These are phyloP conservation scores for Ophonus ardosiacus DNA, from an alignment of 2,888 invertebrate genomes.

Conservation along the genomic window DNA sequence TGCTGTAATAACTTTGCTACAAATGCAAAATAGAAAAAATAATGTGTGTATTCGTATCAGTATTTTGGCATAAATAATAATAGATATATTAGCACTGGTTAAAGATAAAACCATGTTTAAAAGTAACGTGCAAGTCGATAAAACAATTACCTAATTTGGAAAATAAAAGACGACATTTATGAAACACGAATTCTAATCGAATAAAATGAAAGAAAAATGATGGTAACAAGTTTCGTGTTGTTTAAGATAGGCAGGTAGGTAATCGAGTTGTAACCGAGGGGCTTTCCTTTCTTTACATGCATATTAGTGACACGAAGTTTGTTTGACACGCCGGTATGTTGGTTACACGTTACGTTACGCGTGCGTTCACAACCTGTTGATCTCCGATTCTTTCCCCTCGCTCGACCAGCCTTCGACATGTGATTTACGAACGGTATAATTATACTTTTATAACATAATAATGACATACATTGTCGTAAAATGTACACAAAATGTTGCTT, in stretches of 20 bases:
- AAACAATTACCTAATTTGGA: background rate
- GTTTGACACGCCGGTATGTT: background rate
- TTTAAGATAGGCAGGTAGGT: slow-evolving; percentile 34
- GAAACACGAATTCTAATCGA: background rate
- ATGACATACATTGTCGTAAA: no score
- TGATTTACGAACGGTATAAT: slow-evolving; percentile 14
- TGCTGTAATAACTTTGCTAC: no score
- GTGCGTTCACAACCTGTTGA: slow-evolving; percentile 43
- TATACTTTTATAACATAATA: background rate
- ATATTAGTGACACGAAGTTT: slow-evolving; percentile 47
- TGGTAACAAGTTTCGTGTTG: slow-evolving; percentile 35
- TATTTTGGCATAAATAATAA: no score
- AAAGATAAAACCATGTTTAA: background rate
- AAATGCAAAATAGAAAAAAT: no score
- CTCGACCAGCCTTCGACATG: slow-evolving; percentile 1
- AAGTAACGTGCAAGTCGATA: background rate
- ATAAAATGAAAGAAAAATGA: slow-evolving; percentile 29
- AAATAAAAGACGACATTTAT: background rate
- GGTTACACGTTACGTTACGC: background rate
- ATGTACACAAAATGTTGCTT: no score
- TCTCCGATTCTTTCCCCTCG: background rate
- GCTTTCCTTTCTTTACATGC: slow-evolving; percentile 32
- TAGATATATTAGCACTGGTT: background rate
- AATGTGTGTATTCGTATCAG: no score
- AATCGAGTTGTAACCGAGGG: slow-evolving; percentile 24